Conservation (phyloP, 2,113 vertebrate species). For the Climacteris rufus region DNA sequence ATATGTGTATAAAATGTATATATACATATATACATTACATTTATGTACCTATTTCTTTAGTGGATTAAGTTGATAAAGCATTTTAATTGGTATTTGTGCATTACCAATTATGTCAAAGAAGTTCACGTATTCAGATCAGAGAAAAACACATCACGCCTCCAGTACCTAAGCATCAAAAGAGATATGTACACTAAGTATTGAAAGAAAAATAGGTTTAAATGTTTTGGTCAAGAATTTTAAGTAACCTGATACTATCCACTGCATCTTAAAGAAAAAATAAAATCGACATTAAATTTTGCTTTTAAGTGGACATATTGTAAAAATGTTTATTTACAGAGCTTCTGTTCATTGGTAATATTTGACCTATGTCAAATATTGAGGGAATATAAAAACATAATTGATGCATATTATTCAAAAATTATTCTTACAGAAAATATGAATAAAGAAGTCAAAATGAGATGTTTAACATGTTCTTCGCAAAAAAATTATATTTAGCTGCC, state of each 20-base stretch:
- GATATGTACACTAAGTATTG: background rate
- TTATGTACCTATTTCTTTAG: background rate
- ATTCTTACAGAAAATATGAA: background rate
- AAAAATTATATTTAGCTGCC: background rate
- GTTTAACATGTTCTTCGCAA: background rate
- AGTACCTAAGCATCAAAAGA: background rate
- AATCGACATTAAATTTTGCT: background rate
- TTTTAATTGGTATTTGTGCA: background rate
- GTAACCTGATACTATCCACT: background rate
- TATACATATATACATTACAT: background rate
- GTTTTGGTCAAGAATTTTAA: background rate
- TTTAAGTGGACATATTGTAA: background rate
- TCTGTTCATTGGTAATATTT: background rate
- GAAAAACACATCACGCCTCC: background rate
- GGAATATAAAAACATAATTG: background rate
- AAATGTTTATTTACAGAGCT: background rate
- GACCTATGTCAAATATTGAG: background rate
- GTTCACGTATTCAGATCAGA: background rate
- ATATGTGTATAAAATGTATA: too few relatives aligned
- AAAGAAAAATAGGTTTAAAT: background rate
- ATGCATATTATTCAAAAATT: background rate
- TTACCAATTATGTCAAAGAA: background rate
- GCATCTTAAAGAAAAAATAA: background rate
- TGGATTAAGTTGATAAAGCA: background rate
- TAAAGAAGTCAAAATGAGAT: background rate